Base-by-base conservation (phyloP, 2,113 vertebrate species). In the Ammodytes marinus region DNA sequence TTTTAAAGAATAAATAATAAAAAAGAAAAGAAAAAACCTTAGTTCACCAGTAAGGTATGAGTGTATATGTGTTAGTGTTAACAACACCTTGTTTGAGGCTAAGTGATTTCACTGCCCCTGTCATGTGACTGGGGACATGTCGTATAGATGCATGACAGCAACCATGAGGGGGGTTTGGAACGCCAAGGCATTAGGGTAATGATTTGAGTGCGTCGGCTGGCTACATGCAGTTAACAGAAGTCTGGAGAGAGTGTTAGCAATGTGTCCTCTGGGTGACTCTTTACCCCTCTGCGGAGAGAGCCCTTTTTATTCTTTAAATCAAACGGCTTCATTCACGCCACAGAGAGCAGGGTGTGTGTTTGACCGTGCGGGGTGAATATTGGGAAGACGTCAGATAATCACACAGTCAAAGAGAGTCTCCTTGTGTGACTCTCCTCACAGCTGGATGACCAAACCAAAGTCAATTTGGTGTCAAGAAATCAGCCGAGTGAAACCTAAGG, bases 241-340 rank as follows among this genome's bases (percentile, higher is more conserved):
- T 77, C 70, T 67, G 70, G 69, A 64, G 55, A 68, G 50, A 39
- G 60, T 27, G 27, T 64, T 42, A 53, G 74, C 60, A 17, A 27
- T 27, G 72, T 35, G 50, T 82, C 77, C 77, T 81, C 80, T 57
- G 58, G 49, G 59, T 11, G 70, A 57, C 82, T 74, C 52, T 27
- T 13, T 60, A 27, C n/a, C n/a, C 37, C 67, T 81, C 73, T 43
- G 47, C 10, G 2, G 45, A 74, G 39, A 79, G 54, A n/a, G n/a
- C n/a, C 13, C 45, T 70, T 69, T 58, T 85, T 80, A 79, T 80
- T 77, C 70, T n/a, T n/a, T n/a, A n/a, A 86, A 69, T 84, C 85
- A 70, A 47, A 27, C n/a, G 11, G 67, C 78, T 80, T 68, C 57
- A 79, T 77, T 84, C 65, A 61, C 13, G 3, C 79, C 70, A 77